Base-by-base conservation (phyloP, 2,888 invertebrate genomes). In the Parnassius orleans region DNA sequence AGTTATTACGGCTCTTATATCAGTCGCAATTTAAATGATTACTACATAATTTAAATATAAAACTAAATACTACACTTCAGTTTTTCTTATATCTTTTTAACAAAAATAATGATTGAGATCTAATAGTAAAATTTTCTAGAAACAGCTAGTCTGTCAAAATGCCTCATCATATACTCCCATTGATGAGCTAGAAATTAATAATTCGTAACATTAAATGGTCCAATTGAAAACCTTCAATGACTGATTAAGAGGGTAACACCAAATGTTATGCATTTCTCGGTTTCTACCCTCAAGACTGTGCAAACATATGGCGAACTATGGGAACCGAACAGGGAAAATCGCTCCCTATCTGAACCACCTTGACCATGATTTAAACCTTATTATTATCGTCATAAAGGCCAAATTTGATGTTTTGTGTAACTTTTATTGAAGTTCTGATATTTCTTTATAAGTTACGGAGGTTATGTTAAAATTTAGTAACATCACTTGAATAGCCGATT, bases 211-310 rank as follows among this genome's bases (percentile, higher is more conserved):
- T 68, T 67, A 72, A 74, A 78, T 74, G 69, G 65, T 66, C 69
- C 69, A 77, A 83, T 86, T 79, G 79, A 81, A 83, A 78, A 71
- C 78, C 72, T 79, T 84, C 75, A 83, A 80, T 71, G 70, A 76
- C 66, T 76, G 74, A 79, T 86, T 83, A 82, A 81, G 33, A 7
- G 79, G 76, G 78, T 74, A 74, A 72, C 70, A 73, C 82, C 84
- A 86, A 87, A 88, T 87, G 87, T 86, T 81, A 82, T 76, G 79
- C 68, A 69, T 70, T 79, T 75, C 72, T 65, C 66, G 63, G 59
- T 61, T 65, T 65, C 69, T 66, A 74, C 78, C 79, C 78, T 80
- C 75, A 78, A 79, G 79, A 79, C 75, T 77, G 68, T 65, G 63
- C 72, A 79, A 84, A 83, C 87, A 86, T 84, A 87, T 86, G 87